A percentile compares a stretch with the other conserved stretches of the same genome.
phyloP scores from a whole-genome alignment of 2,113 vertebrate genomes.

The Malaclemys terrapin region DNA sequence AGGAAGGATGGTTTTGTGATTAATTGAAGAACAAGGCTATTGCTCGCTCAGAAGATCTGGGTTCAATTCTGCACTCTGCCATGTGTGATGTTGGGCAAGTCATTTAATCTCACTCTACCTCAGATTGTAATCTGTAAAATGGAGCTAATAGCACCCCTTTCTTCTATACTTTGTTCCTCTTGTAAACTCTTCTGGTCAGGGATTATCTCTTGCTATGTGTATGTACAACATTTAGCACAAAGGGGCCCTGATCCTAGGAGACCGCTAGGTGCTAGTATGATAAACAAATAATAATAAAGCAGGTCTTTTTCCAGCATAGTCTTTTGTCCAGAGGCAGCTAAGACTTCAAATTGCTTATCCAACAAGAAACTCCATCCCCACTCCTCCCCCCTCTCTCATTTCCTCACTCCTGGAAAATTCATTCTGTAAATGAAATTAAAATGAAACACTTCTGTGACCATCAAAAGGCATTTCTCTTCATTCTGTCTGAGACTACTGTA shows the following conservation, averaged over 20 bases:
- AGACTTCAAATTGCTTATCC: neutral
- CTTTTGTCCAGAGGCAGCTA: neutral
- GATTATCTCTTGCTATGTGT: neutral
- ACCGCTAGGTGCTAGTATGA: neutral
- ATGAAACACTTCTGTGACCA: neutral
- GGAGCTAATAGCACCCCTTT: neutral
- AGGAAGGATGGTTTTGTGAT: neutral
- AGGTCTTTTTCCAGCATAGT: neutral
- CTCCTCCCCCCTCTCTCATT: neutral
- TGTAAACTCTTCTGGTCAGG: neutral
- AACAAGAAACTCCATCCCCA: neutral
- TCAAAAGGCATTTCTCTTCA: neutral
- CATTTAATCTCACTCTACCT: neutral
- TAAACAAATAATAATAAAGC: neutral
- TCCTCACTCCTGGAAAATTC: neutral
- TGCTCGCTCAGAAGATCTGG: neutral
- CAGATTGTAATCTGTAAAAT: neutral
- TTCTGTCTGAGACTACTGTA: fast-evolving
- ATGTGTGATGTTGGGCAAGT: neutral
- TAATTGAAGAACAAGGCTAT: neutral
- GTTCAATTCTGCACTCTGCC: neutral
- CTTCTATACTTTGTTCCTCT: neutral
- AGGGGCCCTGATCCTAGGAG: neutral
- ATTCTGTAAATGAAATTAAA: neutral
- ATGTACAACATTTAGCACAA: neutral